phyloP scores from a whole-genome alignment of 2,888 invertebrate genomes.

The Steinernema carpocapsae region DNA sequence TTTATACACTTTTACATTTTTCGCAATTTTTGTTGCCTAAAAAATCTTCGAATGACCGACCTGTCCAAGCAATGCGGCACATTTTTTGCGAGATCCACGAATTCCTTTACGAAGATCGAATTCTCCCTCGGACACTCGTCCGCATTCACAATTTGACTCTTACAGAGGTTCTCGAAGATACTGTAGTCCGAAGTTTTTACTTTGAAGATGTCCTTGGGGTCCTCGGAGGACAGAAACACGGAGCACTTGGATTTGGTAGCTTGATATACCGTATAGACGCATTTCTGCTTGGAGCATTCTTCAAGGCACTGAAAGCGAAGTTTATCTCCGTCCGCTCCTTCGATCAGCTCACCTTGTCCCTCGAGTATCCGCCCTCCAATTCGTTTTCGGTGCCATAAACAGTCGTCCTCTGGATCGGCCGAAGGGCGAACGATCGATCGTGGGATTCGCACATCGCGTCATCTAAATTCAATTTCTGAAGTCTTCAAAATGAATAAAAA shows the following conservation, averaged over 20 bases:
- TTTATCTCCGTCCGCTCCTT: not conserved
- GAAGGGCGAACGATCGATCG: constrained; percentile 24
- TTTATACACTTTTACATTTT: too few relatives aligned
- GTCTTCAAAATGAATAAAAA: not conserved
- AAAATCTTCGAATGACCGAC: not conserved
- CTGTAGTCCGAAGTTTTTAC: constrained; percentile 23
- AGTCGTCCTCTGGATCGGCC: constrained; percentile 9
- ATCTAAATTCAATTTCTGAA: too few relatives aligned
- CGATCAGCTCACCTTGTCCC: constrained; percentile 3
- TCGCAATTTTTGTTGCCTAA: not conserved
- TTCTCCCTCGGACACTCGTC: constrained; percentile 10
- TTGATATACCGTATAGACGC: not conserved
- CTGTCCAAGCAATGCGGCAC: constrained; percentile 20
- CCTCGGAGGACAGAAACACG: constrained; percentile 9
- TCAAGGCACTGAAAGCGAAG: constrained; percentile 12
- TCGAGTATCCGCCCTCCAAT: constrained; percentile 16
- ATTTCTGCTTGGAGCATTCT: constrained; percentile 5
- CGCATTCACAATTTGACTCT: not conserved
- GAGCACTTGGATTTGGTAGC: constrained; percentile 16
- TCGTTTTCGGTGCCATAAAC: not conserved
- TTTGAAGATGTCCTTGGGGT: constrained; percentile 15
- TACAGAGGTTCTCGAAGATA: constrained; percentile 29
- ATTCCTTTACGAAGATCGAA: constrained; percentile 8
- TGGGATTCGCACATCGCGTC: constrained; percentile 18
- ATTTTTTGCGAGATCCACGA: not conserved